Conservation (phyloP, 1,140 invertebrate genomes). For the Cryptotermes secundus region DNA sequence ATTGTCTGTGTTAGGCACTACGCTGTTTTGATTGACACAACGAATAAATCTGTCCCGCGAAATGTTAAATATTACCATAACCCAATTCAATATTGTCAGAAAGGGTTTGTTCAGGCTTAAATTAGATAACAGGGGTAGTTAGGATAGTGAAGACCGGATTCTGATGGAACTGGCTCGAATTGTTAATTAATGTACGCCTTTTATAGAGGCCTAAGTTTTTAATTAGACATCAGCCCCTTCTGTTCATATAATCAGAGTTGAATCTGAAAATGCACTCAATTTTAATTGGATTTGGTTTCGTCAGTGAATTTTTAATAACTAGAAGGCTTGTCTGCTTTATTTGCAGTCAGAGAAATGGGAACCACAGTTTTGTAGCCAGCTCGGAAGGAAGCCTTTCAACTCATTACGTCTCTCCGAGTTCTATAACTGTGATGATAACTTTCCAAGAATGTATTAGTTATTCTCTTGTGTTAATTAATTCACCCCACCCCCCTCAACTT, state of each 20-base stretch:
- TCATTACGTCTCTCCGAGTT: not conserved
- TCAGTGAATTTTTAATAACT: slow-evolving; percentile 11
- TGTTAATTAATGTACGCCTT: slow-evolving; percentile 12
- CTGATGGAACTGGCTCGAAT: not conserved
- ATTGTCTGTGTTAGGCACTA: not conserved
- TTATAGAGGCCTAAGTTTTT: slow-evolving; percentile 30
- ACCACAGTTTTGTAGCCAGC: not conserved
- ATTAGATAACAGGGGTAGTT: not conserved
- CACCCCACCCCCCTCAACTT: not conserved
- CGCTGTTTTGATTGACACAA: not conserved
- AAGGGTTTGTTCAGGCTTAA: not conserved
- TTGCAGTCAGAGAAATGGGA: not conserved
- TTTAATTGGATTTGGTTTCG: slow-evolving; percentile 28
- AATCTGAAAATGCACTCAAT: slow-evolving; percentile 31
- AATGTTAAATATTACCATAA: slow-evolving; percentile 20
- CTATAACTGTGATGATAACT: not conserved
- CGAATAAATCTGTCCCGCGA: not conserved
- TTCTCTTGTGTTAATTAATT: not conserved
- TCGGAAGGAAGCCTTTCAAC: not conserved
- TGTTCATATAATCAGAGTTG: slow-evolving; percentile 26
- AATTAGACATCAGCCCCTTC: slow-evolving; percentile 23
- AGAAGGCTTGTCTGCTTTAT: not conserved
- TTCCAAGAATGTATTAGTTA: slow-evolving; percentile 18
- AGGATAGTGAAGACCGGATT: not conserved
- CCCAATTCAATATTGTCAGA: slow-evolving; percentile 11